phyloP scores from a whole-genome alignment of 2,113 vertebrate genomes.

The Galeopterus variegatus region DNA sequence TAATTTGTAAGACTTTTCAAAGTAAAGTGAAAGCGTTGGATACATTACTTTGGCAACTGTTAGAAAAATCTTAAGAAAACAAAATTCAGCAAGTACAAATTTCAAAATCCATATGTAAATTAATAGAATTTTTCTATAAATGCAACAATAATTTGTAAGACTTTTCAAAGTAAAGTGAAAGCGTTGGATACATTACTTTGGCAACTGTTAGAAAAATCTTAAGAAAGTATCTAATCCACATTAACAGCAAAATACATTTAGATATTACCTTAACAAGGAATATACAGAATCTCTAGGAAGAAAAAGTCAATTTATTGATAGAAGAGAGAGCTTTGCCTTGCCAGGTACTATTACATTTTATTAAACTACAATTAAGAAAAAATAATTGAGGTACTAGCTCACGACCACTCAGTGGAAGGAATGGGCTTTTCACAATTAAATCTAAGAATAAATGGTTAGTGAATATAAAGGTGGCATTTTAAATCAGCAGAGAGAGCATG shows the following conservation, averaged over 20 bases:
- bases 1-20: constrained; percentile 1
- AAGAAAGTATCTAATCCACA: constrained; percentile 8
- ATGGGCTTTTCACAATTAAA: constrained; percentile 7
- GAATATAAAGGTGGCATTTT: not conserved
- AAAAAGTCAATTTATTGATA: not conserved
- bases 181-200: not conserved
- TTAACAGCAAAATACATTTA: not conserved
- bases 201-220: not conserved
- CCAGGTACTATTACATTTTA: not conserved
- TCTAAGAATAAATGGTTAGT: not conserved
- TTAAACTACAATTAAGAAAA: not conserved
- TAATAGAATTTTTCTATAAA: not conserved
- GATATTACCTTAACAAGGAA: constrained; percentile 31
- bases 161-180: constrained; percentile 48
- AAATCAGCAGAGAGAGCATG: not conserved
- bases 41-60: not conserved
- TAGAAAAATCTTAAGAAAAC: constrained; percentile 41
- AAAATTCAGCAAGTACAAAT: not conserved
- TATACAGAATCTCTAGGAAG: not conserved
- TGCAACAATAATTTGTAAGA: too few species aligned
- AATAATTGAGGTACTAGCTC: not conserved
- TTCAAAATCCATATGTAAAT: not conserved
- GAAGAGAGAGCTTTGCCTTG: not conserved
- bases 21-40: constrained; percentile 28
- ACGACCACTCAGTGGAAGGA: not conserved